These are phyloP conservation scores for Carollia perspicillata DNA, from an alignment of 2,113 vertebrate species.

Conservation along the genomic window DNA sequence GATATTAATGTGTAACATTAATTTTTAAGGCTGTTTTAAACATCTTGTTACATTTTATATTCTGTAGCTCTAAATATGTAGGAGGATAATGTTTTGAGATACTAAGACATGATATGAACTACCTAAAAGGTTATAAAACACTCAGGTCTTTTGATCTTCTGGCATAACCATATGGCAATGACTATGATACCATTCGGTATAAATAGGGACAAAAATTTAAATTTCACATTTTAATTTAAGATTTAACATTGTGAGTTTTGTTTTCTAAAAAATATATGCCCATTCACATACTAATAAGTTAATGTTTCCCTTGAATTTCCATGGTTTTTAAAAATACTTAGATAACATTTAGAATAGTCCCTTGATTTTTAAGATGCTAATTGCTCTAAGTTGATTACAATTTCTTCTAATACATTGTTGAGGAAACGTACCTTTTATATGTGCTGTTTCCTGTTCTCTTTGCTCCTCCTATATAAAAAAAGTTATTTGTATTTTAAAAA, in stretches of 20 bases:
- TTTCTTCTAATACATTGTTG: conserved; percentile 27
- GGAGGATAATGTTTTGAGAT: neutral
- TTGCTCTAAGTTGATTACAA: conserved; percentile 4
- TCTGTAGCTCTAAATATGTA: conserved; percentile 37
- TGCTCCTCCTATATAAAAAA: conserved; percentile 66
- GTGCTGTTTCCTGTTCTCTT: conserved; percentile 51
- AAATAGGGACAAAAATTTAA: neutral
- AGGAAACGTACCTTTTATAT: conserved; percentile 64
- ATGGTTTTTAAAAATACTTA: conserved; percentile 16
- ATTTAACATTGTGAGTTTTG: neutral
- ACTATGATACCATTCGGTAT: neutral
- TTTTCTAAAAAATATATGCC: neutral
- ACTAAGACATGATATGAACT: neutral
- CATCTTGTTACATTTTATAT: neutral
- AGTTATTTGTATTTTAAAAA: conserved; percentile 62
- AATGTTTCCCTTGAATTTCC: conserved; percentile 10
- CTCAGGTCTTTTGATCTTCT: neutral
- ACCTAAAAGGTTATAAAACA: neutral
- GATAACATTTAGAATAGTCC: conserved; percentile 25
- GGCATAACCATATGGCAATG: neutral
- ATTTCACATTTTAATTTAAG: conserved; percentile 43
- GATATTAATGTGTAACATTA: neutral
- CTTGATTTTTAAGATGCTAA: conserved; percentile 26
- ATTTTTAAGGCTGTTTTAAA: conserved; percentile 29
- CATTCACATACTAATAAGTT: conserved; percentile 1